Conservation (phyloP, 30 jellyfish, hydroid and myxozoan species). For the Pseudorhiza aurosa region DNA sequence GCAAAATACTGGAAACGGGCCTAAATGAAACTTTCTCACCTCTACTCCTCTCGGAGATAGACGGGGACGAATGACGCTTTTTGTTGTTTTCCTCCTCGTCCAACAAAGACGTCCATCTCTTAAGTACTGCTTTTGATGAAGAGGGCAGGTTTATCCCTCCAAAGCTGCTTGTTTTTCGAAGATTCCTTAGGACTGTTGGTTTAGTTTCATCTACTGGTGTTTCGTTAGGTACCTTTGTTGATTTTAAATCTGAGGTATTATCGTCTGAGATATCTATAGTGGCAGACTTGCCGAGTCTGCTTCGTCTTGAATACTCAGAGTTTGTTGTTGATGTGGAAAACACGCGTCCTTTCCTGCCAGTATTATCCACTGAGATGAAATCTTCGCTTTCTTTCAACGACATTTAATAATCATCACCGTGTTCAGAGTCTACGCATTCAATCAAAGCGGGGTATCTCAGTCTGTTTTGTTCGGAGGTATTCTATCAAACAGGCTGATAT, state of each 20-base stretch:
- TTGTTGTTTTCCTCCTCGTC: constrained; percentile 11
- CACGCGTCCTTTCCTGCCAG: constrained; percentile 6
- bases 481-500: constrained; percentile 9
- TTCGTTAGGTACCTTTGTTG: constrained; percentile 5
- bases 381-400: constrained; percentile 36
- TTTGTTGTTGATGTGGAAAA: not conserved
- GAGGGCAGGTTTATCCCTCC: constrained; percentile 41
- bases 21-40: constrained; percentile 47
- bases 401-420: constrained; percentile 61
- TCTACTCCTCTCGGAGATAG: constrained; percentile 28
- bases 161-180: constrained; percentile 35
- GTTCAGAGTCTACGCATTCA: constrained; percentile 32
- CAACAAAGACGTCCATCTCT: constrained; percentile 56
- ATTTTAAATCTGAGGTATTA: constrained; percentile 9
- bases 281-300: constrained; percentile 22
- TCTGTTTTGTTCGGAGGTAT: constrained; percentile 5
- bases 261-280: constrained; percentile 24
- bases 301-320: constrained; percentile 7
- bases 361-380: constrained; percentile 18
- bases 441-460: constrained; percentile 61
- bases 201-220: not conserved
- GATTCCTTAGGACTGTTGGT: constrained; percentile 1
- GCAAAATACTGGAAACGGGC: constrained; percentile 70
- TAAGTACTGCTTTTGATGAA: constrained; percentile 51
- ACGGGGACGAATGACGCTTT: constrained; percentile 35